Evolutionary conservation across 2,113 vertebrate genomes (phyloP).

Genomic region (Chionodraco myersi): DNA sequence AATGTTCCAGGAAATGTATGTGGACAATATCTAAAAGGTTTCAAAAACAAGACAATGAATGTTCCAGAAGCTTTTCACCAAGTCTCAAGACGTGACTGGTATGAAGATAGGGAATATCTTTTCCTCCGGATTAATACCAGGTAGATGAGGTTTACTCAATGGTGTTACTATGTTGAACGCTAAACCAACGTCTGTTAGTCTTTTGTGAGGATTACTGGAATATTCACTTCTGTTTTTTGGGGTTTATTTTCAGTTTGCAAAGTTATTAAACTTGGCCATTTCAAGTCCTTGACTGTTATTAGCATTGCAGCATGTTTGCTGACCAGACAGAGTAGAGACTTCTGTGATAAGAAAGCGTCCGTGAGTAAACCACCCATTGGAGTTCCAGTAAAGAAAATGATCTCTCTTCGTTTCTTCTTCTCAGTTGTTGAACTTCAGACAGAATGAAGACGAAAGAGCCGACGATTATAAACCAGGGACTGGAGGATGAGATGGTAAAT

Average conservation of each 20-base stretch:
- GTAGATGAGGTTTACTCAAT: background rate
- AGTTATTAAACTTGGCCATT: background rate
- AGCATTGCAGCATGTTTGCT: conserved; percentile 1
- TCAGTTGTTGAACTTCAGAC: conserved; percentile 49
- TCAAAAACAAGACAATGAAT: no score
- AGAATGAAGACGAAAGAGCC: conserved; percentile 89
- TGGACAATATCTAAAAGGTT: background rate
- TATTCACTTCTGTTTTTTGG: background rate
- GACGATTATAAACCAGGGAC: conserved; percentile 87
- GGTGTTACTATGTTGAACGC: background rate
- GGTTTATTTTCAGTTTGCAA: background rate
- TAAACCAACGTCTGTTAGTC: background rate
- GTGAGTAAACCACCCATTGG: background rate
- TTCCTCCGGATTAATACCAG: background rate
- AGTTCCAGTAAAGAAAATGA: background rate
- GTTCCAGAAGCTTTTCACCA: no score
- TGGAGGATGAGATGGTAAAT: conserved; percentile 95
- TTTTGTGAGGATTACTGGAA: background rate
- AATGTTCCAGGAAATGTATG: background rate
- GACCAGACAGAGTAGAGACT: background rate
- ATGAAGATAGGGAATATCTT: background rate
- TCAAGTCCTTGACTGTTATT: background rate
- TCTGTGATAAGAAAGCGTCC: background rate
- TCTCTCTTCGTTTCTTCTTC: background rate
- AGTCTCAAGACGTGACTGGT: no score